These are phyloP conservation scores for Xiphophorus maculatus DNA, from an alignment of 2,113 vertebrate species.

Conservation along the genomic window DNA sequence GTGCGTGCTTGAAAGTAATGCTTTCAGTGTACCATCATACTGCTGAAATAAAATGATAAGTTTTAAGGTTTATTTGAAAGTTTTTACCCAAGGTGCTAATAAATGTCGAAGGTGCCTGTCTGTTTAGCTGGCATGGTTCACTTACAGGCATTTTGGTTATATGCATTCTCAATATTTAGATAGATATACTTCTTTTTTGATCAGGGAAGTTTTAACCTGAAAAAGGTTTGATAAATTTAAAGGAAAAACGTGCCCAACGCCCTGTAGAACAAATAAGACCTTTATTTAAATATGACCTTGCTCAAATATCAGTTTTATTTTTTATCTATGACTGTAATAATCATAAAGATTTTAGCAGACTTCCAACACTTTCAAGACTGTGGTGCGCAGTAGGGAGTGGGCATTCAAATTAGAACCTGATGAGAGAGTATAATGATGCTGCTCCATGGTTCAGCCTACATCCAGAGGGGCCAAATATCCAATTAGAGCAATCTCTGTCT, in stretches of 20 bases:
- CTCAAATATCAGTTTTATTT: conserved; percentile 36
- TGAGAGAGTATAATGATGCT: conserved; percentile 77
- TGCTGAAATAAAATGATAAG: too few relatives aligned
- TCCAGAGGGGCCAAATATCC: conserved; percentile 80
- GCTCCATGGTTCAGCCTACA: conserved; percentile 75
- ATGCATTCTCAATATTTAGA: too few relatives aligned
- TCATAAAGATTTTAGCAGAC: conserved; percentile 61
- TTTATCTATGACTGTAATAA: conserved; percentile 54
- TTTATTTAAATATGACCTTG: conserved; percentile 47
- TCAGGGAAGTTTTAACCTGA: conserved; percentile 6
- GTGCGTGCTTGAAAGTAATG: too few relatives aligned
- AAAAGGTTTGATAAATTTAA: neutral
- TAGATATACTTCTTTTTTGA: neutral
- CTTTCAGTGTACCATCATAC: too few relatives aligned
- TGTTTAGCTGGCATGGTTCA: too few relatives aligned
- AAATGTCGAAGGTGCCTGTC: too few relatives aligned
- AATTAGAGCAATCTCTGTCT: conserved; percentile 75
- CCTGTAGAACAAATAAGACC: conserved; percentile 31
- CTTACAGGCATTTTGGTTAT: too few relatives aligned
- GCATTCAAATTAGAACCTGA: conserved; percentile 76
- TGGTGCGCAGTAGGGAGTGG: conserved; percentile 68
- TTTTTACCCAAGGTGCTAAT: too few relatives aligned
- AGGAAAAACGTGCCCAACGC: conserved; percentile 20
- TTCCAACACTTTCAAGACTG: conserved; percentile 63
- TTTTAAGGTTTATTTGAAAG: too few relatives aligned